Conservation (phyloP, 2,797 vertebrate genomes). For the Neosilurus mollespiculum region DNA sequence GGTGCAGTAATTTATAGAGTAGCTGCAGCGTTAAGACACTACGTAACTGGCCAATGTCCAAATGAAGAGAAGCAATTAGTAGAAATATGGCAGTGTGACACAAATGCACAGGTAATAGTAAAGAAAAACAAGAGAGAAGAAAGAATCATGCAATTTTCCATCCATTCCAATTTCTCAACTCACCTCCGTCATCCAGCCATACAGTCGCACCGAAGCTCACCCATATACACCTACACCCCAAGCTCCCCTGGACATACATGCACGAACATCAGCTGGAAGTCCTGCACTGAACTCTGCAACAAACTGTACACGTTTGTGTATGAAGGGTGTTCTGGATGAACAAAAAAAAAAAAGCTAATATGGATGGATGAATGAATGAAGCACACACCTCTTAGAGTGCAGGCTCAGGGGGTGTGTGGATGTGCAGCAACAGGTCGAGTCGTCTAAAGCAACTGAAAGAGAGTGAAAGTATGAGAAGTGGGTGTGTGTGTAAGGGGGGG, state of each 20-base stretch:
- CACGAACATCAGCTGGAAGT: neutral
- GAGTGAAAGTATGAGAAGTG: conserved; percentile 34
- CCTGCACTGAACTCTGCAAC: conserved; percentile 25
- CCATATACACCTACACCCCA: neutral
- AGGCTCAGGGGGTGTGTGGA: conserved; percentile 61
- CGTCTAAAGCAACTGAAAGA: conserved; percentile 35
- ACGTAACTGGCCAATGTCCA: conserved; percentile 21
- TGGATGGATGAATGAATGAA: conserved; percentile 63
- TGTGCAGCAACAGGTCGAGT: conserved; percentile 67
- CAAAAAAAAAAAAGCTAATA: conserved; percentile 26
- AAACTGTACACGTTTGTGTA: conserved; percentile 20
- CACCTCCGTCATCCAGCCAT: conserved; percentile 46
- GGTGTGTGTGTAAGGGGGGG: neutral
- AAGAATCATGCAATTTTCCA: neutral
- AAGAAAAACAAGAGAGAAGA: neutral
- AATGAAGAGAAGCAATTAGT: conserved; percentile 7
- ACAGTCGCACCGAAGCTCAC: neutral
- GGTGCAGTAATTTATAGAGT: neutral
- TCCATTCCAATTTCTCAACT: conserved; percentile 32
- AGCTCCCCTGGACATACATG: conserved; percentile 16
- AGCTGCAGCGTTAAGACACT: neutral
- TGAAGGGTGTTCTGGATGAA: neutral
- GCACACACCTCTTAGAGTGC: conserved; percentile 56
- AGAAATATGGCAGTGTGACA: conserved; percentile 33
- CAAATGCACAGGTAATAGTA: neutral